phyloP scores from a whole-genome alignment of 2,888 invertebrate species.

The Drosophila demipolita region DNA sequence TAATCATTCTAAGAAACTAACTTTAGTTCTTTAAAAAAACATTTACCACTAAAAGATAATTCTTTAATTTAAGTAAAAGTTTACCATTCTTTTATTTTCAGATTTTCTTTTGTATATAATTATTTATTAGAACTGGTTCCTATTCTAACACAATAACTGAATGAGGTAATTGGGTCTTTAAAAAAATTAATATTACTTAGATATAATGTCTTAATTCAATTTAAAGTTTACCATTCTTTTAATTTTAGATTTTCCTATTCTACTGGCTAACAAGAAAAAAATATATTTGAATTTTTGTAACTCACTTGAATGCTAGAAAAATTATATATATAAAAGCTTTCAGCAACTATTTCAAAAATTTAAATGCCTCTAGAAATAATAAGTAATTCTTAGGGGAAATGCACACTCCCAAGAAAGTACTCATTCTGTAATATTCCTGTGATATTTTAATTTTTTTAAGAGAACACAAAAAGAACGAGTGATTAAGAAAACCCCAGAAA shows the following conservation, averaged over 20 bases:
- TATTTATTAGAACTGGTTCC: background rate
- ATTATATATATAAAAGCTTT: too few species aligned
- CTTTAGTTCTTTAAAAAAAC: background rate
- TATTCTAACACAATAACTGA: background rate
- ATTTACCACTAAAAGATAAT: background rate
- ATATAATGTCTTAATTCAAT: background rate
- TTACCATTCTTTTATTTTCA: background rate
- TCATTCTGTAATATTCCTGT: background rate
- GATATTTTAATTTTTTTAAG: background rate
- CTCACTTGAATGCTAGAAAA: background rate
- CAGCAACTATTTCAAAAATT: background rate
- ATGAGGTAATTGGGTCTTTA: background rate
- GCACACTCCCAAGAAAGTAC: accelerated
- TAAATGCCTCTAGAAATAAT: background rate
- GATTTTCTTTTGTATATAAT: too few species aligned
- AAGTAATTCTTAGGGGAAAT: background rate
- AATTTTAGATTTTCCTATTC: background rate
- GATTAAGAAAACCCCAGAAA: background rate
- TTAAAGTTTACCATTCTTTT: background rate
- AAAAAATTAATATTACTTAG: accelerated
- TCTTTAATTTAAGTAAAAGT: background rate
- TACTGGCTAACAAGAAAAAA: background rate
- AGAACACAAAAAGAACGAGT: background rate
- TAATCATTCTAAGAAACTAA: background rate
- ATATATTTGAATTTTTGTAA: background rate